Conservation (phyloP, 2,797 vertebrate genomes). For the Squalus acanthias region DNA sequence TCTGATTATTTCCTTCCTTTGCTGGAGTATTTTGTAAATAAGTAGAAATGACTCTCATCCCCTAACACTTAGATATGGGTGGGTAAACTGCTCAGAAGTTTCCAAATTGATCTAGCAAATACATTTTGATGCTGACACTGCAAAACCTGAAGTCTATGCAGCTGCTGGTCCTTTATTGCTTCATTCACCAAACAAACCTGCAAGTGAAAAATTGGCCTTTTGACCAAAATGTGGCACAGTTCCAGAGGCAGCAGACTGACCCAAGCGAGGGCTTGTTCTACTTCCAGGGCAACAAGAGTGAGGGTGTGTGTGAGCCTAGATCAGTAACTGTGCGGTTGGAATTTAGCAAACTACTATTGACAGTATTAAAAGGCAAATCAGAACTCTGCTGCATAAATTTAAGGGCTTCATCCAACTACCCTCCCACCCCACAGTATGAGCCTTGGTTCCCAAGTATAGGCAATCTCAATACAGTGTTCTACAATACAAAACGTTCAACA, state of each 20-base stretch:
- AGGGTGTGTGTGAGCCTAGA: too few relatives aligned
- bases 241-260: neutral
- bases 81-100: neutral
- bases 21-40: neutral
- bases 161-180: neutral
- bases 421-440: neutral
- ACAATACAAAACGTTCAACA: neutral
- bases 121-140: neutral
- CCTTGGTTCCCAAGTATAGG: neutral
- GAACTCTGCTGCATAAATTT: neutral
- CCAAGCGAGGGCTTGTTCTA: neutral
- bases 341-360: neutral
- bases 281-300: neutral
- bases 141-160: neutral
- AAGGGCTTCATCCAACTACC: neutral
- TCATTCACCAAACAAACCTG: neutral
- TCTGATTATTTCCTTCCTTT: neutral
- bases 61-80: neutral
- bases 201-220: neutral
- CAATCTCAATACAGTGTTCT: neutral
- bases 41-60: neutral
- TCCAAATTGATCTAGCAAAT: neutral
- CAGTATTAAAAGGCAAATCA: neutral
- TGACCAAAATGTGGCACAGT: too few relatives aligned
- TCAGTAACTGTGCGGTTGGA: neutral